Evolutionary conservation across 2,113 vertebrate species (phyloP).

Genomic region (Chamaea fasciata): DNA sequence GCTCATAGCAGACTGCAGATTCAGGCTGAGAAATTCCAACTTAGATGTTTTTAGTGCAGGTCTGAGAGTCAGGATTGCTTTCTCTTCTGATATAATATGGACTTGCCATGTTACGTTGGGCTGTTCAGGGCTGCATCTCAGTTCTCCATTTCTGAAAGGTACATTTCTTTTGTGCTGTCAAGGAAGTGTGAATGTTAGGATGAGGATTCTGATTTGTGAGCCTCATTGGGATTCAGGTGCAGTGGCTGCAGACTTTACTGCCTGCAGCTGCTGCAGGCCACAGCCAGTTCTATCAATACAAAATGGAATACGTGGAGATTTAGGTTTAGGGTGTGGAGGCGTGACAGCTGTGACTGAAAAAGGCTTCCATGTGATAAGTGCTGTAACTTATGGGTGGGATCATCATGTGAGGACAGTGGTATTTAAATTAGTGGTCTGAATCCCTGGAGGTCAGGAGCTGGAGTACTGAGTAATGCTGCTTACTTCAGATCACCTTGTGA

Average conservation of each 20-base stretch:
- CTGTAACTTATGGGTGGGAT: neutral
- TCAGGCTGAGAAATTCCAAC: conserved; percentile 4
- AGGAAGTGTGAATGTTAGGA: neutral
- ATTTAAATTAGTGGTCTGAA: neutral
- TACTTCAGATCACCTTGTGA: neutral
- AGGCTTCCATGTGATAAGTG: neutral
- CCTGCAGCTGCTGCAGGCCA: neutral
- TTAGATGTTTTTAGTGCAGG: conserved; percentile 23
- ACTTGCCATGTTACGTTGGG: neutral
- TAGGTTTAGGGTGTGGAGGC: neutral
- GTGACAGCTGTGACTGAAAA: neutral
- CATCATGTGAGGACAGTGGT: neutral
- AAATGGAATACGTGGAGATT: neutral
- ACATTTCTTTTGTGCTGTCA: neutral
- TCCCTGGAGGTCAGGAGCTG: neutral
- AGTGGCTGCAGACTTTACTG: neutral
- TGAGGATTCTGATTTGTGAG: neutral
- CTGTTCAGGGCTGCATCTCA: neutral
- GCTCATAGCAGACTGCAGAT: neutral
- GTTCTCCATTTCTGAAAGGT: neutral
- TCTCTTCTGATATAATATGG: neutral
- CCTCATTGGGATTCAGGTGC: neutral
- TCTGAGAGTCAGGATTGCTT: neutral
- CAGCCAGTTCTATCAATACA: neutral
- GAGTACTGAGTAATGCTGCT: neutral